Evolutionary conservation across 2,113 vertebrate species (phyloP).

Genomic region (Dromiciops gliroides): DNA sequence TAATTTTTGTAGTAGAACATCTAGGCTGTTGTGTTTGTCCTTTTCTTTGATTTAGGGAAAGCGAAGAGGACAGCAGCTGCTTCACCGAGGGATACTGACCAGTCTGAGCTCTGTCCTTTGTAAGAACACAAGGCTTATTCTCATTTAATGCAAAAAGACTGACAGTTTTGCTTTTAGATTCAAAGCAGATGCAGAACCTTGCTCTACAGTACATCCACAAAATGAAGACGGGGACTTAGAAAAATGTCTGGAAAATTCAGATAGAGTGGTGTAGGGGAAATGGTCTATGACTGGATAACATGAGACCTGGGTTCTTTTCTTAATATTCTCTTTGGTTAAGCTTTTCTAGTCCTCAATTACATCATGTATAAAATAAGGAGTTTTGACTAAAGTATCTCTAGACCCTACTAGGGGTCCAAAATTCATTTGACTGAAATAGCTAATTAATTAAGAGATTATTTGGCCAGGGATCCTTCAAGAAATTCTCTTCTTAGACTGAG

Average conservation of each 20-base stretch:
- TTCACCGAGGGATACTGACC: conserved; percentile 1
- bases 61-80: not conserved
- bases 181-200: conserved; percentile 40
- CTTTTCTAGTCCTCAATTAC: not conserved
- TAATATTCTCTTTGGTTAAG: conserved; percentile 28
- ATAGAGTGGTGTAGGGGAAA: not conserved
- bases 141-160: conserved; percentile 31
- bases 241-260: conserved; percentile 26
- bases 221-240: not conserved
- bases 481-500: not conserved
- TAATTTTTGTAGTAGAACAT: conserved; percentile 18
- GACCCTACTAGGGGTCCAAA: not conserved
- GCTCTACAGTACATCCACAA: not conserved
- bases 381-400: not conserved
- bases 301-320: not conserved
- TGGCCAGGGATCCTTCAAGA: not conserved
- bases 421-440: not conserved
- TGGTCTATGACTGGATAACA: not conserved
- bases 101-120: not conserved
- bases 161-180: conserved; percentile 24
- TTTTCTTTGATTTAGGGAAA: conserved; percentile 32
- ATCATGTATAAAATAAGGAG: conserved; percentile 28
- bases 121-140: conserved; percentile 21
- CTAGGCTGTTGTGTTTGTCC: conserved; percentile 14
- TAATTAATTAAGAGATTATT: not conserved